Evolutionary conservation across 2,888 invertebrate genomes (phyloP), one percentile per base, ranked within the genome.

Genomic region (Hyles lineata): DNA sequence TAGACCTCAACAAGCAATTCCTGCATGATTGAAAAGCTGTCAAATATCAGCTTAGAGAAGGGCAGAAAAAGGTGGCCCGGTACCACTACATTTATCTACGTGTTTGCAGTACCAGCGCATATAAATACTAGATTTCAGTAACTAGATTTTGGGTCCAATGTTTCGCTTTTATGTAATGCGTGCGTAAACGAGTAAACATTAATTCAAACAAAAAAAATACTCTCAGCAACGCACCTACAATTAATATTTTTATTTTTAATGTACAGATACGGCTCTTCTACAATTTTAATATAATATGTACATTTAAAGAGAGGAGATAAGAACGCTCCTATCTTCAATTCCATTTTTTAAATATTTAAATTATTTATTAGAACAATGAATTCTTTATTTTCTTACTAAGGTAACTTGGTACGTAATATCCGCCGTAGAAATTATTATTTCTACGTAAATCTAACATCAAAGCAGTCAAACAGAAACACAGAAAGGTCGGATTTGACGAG

Each of bases 341-440:
- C 23, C 32, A 32, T 72, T 55, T 52, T 58, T 67, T 32, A 25
- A 32, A 72, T 73, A 52, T 69, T 74, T 71, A n/a, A 74, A 74
- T 73, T 70, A 73, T 73, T 70, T 73, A 73, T 73, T 32, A 61
- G 69, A 59, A 73, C 58, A 73, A 75, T 73, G 71, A 70, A 70
- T 73, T 32, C 61, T 73, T 74, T 70, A 71, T 61, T 63, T 52
- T 52, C 63, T 70, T 32, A 52, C 25, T 43, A 67, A 67, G 43
- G 72, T 71, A 72, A 61, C 70, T 60, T 55, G 50, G 55, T 43
- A 11, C 43, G 35, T 69, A 70, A 74, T 74, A 70, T 70, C 58
- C 69, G 71, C 50, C 25, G 52, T 72, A 70, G 17, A 71, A 63
- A 70, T 73, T 71, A 73, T 72, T 69, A 74, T 71, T 70, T 72